These are phyloP conservation scores for Gallinago stenura DNA, from an alignment of 2,797 vertebrate genomes.

Conservation along the genomic window DNA sequence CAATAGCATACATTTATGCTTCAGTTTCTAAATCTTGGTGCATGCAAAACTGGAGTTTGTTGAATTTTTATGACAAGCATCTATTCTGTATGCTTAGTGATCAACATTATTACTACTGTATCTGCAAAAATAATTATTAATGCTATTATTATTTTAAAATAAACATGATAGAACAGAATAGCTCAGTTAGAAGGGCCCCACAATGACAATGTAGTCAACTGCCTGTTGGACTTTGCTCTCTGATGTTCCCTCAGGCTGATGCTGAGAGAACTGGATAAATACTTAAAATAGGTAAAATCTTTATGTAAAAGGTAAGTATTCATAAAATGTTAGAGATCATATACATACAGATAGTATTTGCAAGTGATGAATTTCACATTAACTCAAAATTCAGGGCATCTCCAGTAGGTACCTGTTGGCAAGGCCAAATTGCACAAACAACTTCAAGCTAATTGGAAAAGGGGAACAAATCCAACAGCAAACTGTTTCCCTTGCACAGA, in stretches of 20 bases:
- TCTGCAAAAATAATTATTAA: not conserved
- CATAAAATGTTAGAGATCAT: not conserved
- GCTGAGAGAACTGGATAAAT: not conserved
- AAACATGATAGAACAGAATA: not conserved
- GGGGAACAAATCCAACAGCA: not conserved
- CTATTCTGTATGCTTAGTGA: not conserved
- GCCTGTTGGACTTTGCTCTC: not conserved
- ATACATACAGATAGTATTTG: not conserved
- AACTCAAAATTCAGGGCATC: not conserved
- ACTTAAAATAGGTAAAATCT: not conserved
- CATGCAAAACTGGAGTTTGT: not conserved
- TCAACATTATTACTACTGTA: not conserved
- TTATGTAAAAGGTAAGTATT: not conserved
- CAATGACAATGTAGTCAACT: not conserved
- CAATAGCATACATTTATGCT: not conserved
- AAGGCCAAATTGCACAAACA: not conserved
- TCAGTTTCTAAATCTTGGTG: not conserved
- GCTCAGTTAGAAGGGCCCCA: not conserved
- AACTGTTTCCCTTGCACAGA: not conserved
- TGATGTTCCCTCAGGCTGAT: not conserved
- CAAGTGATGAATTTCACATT: not conserved
- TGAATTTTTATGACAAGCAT: not conserved
- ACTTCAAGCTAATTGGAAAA: not conserved
- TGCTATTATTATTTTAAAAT: not conserved
- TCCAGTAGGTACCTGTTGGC: not conserved